These are phyloP conservation scores for Sander vitreus DNA, from an alignment of 2,113 vertebrate genomes.

Conservation along the genomic window DNA sequence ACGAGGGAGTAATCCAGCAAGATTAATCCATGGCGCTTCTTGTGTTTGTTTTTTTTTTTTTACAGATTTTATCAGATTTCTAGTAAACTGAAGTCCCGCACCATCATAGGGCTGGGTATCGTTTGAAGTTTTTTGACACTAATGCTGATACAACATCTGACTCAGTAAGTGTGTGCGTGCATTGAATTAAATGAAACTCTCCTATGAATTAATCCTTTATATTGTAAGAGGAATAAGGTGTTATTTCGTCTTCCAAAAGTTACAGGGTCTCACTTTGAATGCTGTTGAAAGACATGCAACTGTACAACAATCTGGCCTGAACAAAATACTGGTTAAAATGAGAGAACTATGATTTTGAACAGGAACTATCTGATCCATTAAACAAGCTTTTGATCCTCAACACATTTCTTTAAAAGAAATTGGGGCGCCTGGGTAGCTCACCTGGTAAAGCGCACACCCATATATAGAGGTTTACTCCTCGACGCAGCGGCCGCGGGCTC, in stretches of 20 bases:
- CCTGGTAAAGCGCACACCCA: no score
- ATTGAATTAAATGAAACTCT: not conserved
- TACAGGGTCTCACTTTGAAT: not conserved
- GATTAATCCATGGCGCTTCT: not conserved
- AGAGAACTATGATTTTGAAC: no score
- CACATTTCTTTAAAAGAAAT: no score
- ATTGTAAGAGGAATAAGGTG: not conserved
- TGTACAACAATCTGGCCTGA: not conserved
- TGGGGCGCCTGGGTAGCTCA: no score
- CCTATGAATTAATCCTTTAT: not conserved
- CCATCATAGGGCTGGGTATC: not conserved
- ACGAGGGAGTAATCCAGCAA: not conserved
- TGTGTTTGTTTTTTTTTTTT: not conserved
- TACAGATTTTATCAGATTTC: not conserved
- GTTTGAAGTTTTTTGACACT: not conserved
- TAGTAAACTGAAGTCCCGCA: not conserved
- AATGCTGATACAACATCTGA: not conserved
- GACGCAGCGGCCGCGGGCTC: no score
- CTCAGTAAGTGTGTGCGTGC: not conserved
- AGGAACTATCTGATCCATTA: no score
- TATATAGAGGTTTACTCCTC: no score
- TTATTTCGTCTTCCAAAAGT: not conserved
- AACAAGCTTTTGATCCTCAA: no score
- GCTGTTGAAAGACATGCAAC: not conserved
- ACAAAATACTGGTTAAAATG: no score